Base-by-base conservation (phyloP, 2,888 invertebrate genomes). In the Pseudeuparius sepicola region DNA sequence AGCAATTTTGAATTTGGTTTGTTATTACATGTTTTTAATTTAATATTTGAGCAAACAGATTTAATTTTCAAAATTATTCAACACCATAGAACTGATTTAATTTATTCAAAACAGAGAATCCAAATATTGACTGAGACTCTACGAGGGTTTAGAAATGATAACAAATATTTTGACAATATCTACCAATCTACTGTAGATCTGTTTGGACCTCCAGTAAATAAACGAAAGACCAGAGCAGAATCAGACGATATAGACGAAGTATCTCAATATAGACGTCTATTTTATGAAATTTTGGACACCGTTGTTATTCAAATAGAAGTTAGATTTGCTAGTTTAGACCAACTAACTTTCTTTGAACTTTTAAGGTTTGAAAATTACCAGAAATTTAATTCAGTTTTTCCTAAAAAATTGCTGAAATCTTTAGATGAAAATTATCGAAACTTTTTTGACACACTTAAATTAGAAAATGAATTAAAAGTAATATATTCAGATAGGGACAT, bases 271-370 rank as follows among this genome's bases (percentile, higher is more conserved):
- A 17, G 16, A 9, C 11, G 30, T 12, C n/a, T 30, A 13, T 35
- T 31, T 14, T 1, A 12, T 11, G 25, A 32, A 26, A 32, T 32
- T 26, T 26, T 32, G 12, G 32, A 32, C 16, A 14, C 24, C 4
- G 6, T 10, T 9, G 14, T 32, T 9, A 32, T n/a, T 4, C 32
- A 32, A 32, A 28, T 32, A 10, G 32, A 32, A 32, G n/a, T 13
- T 26, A n/a, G 28, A n/a, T 32, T 32, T 32, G 5, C 5, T 13
- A 15, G 23, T 26, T 28, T 32, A 4, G 26, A 7, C 4, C 20
- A 23, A 32, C 13, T 32, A 7, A 28, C 5, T 12, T 32, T 32
- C 14, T 29, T 32, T 32, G 32, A 32, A 6, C n/a, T 20, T 7
- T n/a, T 20, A 20, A 20, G n/a, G 6, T 6, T 20, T 20, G 20